phyloP scores from a whole-genome alignment of 2,113 vertebrate species.

The Macquaria australasica region DNA sequence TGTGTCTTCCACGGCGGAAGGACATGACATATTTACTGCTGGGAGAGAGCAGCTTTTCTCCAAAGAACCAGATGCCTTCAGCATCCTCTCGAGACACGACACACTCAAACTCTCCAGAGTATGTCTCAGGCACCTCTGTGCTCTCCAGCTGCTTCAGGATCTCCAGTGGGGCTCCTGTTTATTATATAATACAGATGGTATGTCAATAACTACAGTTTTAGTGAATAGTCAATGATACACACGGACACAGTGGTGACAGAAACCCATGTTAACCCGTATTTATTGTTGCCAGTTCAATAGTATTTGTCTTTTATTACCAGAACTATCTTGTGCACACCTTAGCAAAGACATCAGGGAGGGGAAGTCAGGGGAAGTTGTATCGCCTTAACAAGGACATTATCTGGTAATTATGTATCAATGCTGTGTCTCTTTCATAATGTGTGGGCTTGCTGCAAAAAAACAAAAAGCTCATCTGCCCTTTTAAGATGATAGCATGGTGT shows the following conservation, averaged over 20 bases:
- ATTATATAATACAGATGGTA: neutral
- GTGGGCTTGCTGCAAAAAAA: too few species aligned
- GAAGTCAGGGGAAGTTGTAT: neutral
- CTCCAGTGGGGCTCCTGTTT: conserved; percentile 90
- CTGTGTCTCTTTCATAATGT: neutral
- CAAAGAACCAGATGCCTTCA: conserved; percentile 95
- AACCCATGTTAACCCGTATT: neutral
- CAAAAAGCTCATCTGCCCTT: too few species aligned
- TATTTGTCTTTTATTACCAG: too few species aligned
- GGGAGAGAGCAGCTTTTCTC: conserved; percentile 85
- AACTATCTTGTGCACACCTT: neutral
- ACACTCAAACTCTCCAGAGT: conserved; percentile 94
- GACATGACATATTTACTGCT: conserved; percentile 89
- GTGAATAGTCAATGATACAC: neutral
- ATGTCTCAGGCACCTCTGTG: conserved; percentile 93
- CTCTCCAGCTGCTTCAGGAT: conserved; percentile 92
- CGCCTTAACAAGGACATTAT: too few species aligned
- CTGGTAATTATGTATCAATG: neutral
- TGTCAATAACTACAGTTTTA: neutral
- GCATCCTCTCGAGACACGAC: conserved; percentile 91
- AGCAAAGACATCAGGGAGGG: neutral
- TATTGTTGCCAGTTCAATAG: too few species aligned
- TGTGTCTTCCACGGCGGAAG: conserved; percentile 93
- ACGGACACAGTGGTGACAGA: neutral
- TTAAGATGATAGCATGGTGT: neutral